A percentile compares a stretch with the other conserved stretches of the same genome.
phyloP scores from a whole-genome alignment of 2,797 vertebrate genomes.

The Neoniphon sammara region DNA sequence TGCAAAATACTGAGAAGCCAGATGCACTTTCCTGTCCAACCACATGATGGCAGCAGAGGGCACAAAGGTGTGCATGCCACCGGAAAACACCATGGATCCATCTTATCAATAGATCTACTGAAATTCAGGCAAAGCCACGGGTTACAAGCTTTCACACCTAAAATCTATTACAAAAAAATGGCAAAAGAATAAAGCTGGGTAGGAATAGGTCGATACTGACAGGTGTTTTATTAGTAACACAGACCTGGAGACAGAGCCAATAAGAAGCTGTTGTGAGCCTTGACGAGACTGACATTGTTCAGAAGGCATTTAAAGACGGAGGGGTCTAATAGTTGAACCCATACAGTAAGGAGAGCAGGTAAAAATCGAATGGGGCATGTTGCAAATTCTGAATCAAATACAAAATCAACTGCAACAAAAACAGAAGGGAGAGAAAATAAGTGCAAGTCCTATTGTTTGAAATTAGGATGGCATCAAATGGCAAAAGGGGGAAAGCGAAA shows the following conservation, averaged over 20 bases:
- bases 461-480: constrained; percentile 75
- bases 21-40: constrained; percentile 27
- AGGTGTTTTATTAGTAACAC: constrained; percentile 87
- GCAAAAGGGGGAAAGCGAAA: constrained; percentile 45
- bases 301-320: constrained; percentile 79
- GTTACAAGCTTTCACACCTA: background rate
- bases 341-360: constrained; percentile 55
- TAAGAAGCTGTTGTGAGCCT: constrained; percentile 79
- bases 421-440: constrained; percentile 59
- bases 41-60: constrained; percentile 65
- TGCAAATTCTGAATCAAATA: constrained; percentile 68
- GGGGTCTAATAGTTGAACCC: constrained; percentile 63
- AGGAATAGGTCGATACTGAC: constrained; percentile 79
- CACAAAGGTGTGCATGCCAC: background rate
- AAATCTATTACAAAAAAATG: constrained; percentile 2
- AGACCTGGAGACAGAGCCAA: constrained; percentile 82
- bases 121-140: background rate
- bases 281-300: constrained; percentile 79
- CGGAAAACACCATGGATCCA: background rate
- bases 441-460: constrained; percentile 75
- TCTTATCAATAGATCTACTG: background rate
- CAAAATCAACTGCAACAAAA: constrained; percentile 75
- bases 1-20: background rate
- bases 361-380: constrained; percentile 55
- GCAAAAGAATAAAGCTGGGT: constrained; percentile 30